Percentiles rank a stretch among this genome's conserved stretches.
Conservation (phyloP, 2,113 vertebrate genomes). For the Artemisiospiza belli region DNA sequence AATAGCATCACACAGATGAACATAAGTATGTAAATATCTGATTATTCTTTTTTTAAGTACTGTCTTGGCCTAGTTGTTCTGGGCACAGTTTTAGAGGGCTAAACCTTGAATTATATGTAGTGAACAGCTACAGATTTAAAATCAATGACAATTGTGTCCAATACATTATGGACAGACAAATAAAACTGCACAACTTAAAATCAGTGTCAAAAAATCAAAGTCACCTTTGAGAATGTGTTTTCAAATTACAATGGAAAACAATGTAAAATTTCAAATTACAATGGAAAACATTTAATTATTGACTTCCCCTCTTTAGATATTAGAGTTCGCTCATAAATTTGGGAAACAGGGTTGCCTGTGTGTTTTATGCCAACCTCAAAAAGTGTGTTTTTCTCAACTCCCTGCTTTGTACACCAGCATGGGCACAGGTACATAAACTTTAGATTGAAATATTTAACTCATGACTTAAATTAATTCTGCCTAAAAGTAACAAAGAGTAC, state of each 20-base stretch:
- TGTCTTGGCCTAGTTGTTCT: background rate
- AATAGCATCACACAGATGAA: background rate
- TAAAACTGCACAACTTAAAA: background rate
- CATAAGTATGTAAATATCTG: background rate
- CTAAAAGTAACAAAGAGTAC: background rate
- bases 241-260: background rate
- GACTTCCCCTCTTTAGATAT: background rate
- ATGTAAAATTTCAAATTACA: background rate
- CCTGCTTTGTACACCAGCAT: background rate
- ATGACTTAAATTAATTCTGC: background rate
- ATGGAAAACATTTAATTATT: background rate
- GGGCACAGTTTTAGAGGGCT: background rate
- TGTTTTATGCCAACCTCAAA: background rate
- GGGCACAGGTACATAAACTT: background rate
- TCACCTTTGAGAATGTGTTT: background rate
- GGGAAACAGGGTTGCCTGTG: background rate
- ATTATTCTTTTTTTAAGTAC: background rate
- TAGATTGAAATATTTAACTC: background rate
- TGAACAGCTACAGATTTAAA: background rate
- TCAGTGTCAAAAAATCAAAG: background rate
- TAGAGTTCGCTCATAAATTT: background rate
- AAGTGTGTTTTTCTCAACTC: background rate
- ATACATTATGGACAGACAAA: background rate
- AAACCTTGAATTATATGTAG: background rate
- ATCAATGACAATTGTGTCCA: background rate